These are phyloP conservation scores for Holothuria leucospilota DNA, from an alignment of 53 echinoderm and acorn worm species.

Conservation along the genomic window DNA sequence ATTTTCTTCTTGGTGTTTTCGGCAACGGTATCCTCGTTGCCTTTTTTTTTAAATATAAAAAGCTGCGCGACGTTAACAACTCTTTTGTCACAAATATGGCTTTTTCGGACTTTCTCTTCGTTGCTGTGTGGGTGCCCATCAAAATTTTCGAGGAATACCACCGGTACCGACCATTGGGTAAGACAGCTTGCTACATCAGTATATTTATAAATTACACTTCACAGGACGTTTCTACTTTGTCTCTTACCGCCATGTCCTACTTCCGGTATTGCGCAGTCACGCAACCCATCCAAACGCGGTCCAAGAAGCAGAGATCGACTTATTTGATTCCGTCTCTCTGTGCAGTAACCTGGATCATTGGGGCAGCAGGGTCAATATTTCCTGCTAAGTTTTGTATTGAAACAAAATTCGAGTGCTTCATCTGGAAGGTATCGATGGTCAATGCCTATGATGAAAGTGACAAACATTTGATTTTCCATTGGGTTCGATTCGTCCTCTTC, in stretches of 20 bases:
- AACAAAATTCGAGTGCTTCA: no score
- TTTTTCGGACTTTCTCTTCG: conserved; percentile 26
- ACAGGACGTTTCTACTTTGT: conserved; percentile 17
- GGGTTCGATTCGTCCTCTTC: background rate
- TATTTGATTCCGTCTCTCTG: no score
- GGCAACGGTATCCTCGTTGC: conserved; percentile 12
- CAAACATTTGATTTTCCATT: background rate
- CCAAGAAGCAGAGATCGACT: background rate
- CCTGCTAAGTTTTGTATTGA: no score
- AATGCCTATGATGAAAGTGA: no score
- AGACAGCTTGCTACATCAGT: background rate
- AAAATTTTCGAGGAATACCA: background rate
- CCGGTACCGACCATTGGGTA: background rate
- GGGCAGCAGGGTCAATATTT: no score
- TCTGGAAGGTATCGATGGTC: no score
- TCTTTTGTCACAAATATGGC: conserved; percentile 20
- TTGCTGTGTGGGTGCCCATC: background rate
- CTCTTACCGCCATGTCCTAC: conserved; percentile 22
- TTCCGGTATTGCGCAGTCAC: conserved; percentile 29
- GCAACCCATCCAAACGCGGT: conserved; percentile 6
- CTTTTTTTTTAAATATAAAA: conserved; percentile 7
- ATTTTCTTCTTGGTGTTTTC: conserved; percentile 7
- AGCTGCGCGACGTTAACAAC: conserved; percentile 17
- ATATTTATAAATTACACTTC: conserved; percentile 12
- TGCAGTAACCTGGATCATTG: no score